Percentiles rank a stretch among this genome's conserved stretches.
phyloP scores from a whole-genome alignment of 2,888 invertebrate genomes.

The Nemurella pictetii region DNA sequence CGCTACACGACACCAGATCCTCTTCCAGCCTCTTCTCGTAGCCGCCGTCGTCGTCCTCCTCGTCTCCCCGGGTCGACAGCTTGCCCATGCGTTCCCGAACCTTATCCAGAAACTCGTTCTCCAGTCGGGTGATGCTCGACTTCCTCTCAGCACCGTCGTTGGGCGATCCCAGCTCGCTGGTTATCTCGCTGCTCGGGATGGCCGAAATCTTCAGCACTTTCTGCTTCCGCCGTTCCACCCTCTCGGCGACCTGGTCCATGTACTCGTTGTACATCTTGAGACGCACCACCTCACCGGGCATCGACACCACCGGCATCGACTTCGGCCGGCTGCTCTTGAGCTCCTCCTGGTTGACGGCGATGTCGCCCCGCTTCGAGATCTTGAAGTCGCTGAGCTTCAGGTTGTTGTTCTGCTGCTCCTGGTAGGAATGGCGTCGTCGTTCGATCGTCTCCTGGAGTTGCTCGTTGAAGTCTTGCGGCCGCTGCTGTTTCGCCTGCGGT shows the following conservation, averaged over 20 bases:
- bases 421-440: not conserved
- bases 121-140: constrained; percentile 50
- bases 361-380: constrained; percentile 56
- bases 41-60: constrained; percentile 52
- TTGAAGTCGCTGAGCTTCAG: constrained; percentile 51
- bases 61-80: constrained; percentile 60
- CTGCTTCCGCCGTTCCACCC: constrained; percentile 75
- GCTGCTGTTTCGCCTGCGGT: not conserved
- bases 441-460: not conserved
- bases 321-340: constrained; percentile 45
- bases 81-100: constrained; percentile 73
- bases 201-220: constrained; percentile 57
- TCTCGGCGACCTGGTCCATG: constrained; percentile 74
- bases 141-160: constrained; percentile 52
- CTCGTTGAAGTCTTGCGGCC: not conserved
- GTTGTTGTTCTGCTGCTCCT: not conserved
- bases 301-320: constrained; percentile 56
- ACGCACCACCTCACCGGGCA: constrained; percentile 65
- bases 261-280: constrained; percentile 86
- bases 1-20: constrained; percentile 27
- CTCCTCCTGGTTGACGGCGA: constrained; percentile 49
- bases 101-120: constrained; percentile 76
- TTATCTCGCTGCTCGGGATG: not conserved
- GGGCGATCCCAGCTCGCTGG: constrained; percentile 46
- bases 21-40: constrained; percentile 49